A percentile compares a stretch with the other conserved stretches of the same genome.
Conservation (phyloP, 2,797 vertebrate species). For the Kryptolebias ocellatus region DNA sequence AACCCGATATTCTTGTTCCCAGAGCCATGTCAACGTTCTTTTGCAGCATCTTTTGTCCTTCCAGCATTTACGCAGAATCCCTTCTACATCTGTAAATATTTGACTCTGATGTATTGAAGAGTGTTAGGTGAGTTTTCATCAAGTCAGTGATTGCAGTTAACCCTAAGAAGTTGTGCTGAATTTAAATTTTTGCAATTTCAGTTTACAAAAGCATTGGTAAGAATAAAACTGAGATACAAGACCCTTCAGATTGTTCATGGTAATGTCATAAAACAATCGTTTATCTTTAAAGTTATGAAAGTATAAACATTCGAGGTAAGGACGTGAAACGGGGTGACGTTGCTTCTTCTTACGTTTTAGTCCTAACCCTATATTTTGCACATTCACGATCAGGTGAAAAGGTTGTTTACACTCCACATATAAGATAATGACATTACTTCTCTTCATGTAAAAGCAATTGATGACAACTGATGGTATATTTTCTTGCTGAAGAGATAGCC, state of each 20-base stretch:
- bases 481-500: too few species aligned
- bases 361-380: too few species aligned
- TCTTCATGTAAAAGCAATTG: too few species aligned
- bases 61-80: neutral
- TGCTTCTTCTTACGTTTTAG: too few species aligned
- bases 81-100: conserved; percentile 14
- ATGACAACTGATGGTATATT: too few species aligned
- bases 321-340: neutral
- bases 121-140: neutral
- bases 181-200: conserved; percentile 7
- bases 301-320: neutral
- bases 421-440: too few species aligned
- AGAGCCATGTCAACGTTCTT: conserved; percentile 16
- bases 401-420: too few species aligned
- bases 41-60: conserved; percentile 10
- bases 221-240: neutral
- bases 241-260: neutral
- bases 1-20: conserved; percentile 34
- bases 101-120: conserved; percentile 21
- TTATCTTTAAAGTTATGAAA: neutral
- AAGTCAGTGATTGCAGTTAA: neutral
- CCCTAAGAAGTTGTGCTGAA: neutral
- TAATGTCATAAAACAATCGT: neutral
- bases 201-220: neutral
- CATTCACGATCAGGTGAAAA: too few species aligned